These are phyloP conservation scores for Urophycis tenuis DNA, from an alignment of 2,797 vertebrate species.

Conservation along the genomic window DNA sequence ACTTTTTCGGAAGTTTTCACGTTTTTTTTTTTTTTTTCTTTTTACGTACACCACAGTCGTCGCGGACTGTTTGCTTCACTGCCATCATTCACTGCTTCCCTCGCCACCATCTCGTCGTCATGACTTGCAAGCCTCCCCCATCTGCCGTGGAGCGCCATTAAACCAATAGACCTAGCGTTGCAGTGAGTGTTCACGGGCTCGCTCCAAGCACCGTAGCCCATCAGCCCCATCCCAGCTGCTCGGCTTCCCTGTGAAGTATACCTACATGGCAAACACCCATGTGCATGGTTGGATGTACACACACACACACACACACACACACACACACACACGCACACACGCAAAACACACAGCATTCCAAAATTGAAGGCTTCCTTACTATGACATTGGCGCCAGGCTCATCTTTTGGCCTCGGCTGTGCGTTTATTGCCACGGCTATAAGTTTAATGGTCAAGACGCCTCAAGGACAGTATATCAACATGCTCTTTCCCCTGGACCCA, in stretches of 20 bases:
- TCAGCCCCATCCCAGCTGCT: neutral
- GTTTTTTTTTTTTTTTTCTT: too few species aligned
- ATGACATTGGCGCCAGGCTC: neutral
- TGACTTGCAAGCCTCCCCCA: neutral
- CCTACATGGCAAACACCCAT: neutral
- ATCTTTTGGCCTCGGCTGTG: neutral
- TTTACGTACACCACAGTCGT: neutral
- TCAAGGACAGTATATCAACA: neutral
- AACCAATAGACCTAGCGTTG: neutral
- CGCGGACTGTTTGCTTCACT: neutral
- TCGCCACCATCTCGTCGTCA: neutral
- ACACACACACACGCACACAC: slow-evolving; percentile 9
- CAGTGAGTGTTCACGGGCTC: neutral
- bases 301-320: neutral
- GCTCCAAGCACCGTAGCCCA: neutral
- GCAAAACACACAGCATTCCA: slow-evolving; percentile 21
- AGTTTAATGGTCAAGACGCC: neutral
- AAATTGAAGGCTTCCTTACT: slow-evolving; percentile 4
- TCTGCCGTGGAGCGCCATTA: neutral
- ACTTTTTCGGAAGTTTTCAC: too few species aligned
- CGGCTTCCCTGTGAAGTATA: neutral
- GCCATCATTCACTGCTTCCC: neutral
- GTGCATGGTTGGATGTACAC: neutral
- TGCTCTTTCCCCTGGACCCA: neutral
- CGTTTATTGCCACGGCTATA: neutral